These are phyloP conservation scores for Euzophera pinguis DNA, from an alignment of 2,888 invertebrate species.

Conservation along the genomic window DNA sequence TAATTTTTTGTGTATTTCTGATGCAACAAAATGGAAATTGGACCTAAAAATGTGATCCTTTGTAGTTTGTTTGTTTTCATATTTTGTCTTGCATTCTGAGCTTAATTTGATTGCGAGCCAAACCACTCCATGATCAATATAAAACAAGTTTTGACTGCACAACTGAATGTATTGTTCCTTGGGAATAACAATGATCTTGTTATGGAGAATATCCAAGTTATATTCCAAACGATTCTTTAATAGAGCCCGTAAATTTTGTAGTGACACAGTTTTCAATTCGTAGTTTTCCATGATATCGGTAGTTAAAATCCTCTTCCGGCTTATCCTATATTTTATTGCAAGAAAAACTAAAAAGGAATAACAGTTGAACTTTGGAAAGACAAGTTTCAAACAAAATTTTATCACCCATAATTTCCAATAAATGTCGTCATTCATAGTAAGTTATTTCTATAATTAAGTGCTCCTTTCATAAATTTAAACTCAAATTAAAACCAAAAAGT, in stretches of 20 bases:
- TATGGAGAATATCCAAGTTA: conserved; percentile 44
- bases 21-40: conserved; percentile 51
- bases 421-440: conserved; percentile 61
- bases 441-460: not conserved
- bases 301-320: conserved; percentile 30
- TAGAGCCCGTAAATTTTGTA: conserved; percentile 39
- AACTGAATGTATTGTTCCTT: conserved; percentile 61
- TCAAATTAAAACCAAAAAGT: not conserved
- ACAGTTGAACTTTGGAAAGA: conserved; percentile 70
- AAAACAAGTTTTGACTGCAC: conserved; percentile 67
- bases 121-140: conserved; percentile 62
- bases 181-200: conserved; percentile 63
- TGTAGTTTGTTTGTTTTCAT: conserved; percentile 33
- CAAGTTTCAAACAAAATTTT: conserved; percentile 67
- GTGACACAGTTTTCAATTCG: conserved; percentile 47
- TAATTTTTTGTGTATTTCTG: conserved; percentile 60
- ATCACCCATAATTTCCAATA: conserved; percentile 61
- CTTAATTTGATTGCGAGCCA: conserved; percentile 63
- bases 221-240: conserved; percentile 44
- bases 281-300: conserved; percentile 46
- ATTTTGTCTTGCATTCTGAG: conserved; percentile 42
- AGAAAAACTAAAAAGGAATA: conserved; percentile 64
- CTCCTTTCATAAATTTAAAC: not conserved
- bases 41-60: conserved; percentile 38
- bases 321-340: conserved; percentile 63